Base-by-base conservation (phyloP, 2,797 vertebrate genomes). In the Craterocephalus amniculus region DNA sequence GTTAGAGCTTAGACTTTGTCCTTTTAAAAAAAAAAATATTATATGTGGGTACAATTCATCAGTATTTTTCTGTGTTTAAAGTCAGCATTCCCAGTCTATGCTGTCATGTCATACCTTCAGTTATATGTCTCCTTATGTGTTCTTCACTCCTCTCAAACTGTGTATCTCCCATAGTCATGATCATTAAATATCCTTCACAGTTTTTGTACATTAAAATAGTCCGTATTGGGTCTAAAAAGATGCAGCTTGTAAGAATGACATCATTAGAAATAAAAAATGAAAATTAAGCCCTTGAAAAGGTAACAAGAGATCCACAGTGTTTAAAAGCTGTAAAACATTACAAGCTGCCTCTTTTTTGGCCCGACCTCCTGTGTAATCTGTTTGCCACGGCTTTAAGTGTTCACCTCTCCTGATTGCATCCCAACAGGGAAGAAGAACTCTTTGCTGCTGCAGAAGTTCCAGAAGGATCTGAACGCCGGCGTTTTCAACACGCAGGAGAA, bases 401-500 rank as follows among this genome's bases (percentile, higher is more conserved):
- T 89, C 78, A 88, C 75, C 69, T 92, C 76, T 91, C 54, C 83
- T 81, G 80, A 85, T 90, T 90, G 85, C 84, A 40, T 58, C 82
- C 73, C 85, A 85, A 89, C 92, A 99, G 98, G 97, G 90, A 99
- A 99, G 96, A 99, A 99, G 94, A 99, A 99, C 88, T 99, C 97
- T 0, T 95, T 99, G 89, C 95, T 99, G 77, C 96, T 99, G 84
- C 98, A 99, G 91, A 98, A 99, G 90, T 98, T 99, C 88, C 98
- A 99, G 95, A 98, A 98, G 94, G 98, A 99, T 76, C 95, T 99
- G 92, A 99, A 99, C 88, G 97, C 97, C 1, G 97, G 98, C 60
- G 96, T 99, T 70, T 99, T 99, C 96, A 99, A 99, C 94, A 98
- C 98, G 9, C 97, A 99, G 93, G 98, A 99, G 94, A 99, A 98